Evolutionary conservation across 2,888 invertebrate species (phyloP), one percentile per base, ranked within the genome.

Genomic region (Dermolepida albohirtum): DNA sequence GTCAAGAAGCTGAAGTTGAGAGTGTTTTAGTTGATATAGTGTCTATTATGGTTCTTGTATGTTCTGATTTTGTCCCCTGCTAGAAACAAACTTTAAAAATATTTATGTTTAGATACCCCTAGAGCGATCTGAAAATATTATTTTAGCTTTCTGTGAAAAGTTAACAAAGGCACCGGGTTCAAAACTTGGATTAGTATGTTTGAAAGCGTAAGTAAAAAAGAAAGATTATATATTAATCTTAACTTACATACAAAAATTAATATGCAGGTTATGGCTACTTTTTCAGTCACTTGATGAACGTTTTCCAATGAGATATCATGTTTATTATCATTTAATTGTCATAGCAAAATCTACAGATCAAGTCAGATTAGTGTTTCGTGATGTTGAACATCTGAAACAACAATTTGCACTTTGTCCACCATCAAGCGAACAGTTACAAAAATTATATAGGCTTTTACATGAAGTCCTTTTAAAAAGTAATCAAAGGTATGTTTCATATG

Each of bases 1-100:
- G 92, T 7, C 92, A 91, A 79, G 95, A 95, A 81, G 81, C 86
- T 12, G 97, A 97, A 80, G 92, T 96, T 76, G 98, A 98, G 86
- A 92, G 92, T 76, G 92, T 97, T 64, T 87, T 98, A 10, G 97
- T 97, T 85, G 96, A 97, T 81, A 96, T 98, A 83, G 96, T 97
- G 2, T 97, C 97, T 5, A 93, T 98, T 74, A 92, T 98, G 89
- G 93, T 97, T 69, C 89, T 93, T 76, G 94, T 93, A 85, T 86
- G 86, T 84, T 66, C 40, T 16, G 14, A 34, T 8, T 54, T 43
- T 40, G 8, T 62, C 50, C 4, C 8, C 1, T 39, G 10, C 39
- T 14, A 54, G 8, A 49, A 12, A 10, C 11, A 2, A 66, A 65
- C 67, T 54, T 73, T 66, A 54, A 49, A 22, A 12, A 50, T 59